Percentiles rank a stretch among this genome's conserved stretches.
phyloP scores from a whole-genome alignment of 2,888 invertebrate genomes.

The Microplitis manilae region DNA sequence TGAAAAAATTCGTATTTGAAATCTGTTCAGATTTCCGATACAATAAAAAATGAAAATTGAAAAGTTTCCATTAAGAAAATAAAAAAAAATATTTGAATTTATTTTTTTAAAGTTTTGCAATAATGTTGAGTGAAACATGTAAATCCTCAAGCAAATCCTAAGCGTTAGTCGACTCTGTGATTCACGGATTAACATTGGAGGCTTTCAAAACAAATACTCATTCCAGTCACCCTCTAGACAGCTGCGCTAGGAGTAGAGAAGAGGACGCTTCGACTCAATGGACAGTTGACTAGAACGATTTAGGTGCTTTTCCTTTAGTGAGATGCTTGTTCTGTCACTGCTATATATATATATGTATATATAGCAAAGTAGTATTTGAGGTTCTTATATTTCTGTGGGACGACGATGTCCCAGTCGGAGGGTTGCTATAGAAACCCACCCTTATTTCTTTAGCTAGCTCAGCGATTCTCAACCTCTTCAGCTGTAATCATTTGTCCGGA shows the following conservation, averaged over 20 bases:
- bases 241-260: neutral
- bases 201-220: conserved; percentile 20
- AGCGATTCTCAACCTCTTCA: conserved; percentile 49
- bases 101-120: neutral
- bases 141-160: conserved; percentile 21
- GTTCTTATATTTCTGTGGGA: conserved; percentile 40
- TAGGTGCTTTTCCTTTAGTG: conserved; percentile 7
- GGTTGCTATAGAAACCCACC: conserved; percentile 59
- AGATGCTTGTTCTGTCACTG: neutral
- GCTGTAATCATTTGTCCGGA: neutral
- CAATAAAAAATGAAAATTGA: no score
- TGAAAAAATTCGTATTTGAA: no score
- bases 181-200: conserved; percentile 18
- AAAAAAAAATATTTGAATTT: neutral
- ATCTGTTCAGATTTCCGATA: no score
- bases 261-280: neutral
- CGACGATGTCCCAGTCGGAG: conserved; percentile 58
- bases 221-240: neutral
- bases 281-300: conserved; percentile 8
- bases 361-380: neutral
- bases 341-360: neutral
- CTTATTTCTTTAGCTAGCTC: conserved; percentile 34
- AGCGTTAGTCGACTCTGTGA: conserved; percentile 9
- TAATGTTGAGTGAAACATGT: neutral
- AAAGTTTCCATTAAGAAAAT: neutral